Base-by-base conservation (phyloP, 2,113 vertebrate species). In the Cebidichthys violaceus region DNA sequence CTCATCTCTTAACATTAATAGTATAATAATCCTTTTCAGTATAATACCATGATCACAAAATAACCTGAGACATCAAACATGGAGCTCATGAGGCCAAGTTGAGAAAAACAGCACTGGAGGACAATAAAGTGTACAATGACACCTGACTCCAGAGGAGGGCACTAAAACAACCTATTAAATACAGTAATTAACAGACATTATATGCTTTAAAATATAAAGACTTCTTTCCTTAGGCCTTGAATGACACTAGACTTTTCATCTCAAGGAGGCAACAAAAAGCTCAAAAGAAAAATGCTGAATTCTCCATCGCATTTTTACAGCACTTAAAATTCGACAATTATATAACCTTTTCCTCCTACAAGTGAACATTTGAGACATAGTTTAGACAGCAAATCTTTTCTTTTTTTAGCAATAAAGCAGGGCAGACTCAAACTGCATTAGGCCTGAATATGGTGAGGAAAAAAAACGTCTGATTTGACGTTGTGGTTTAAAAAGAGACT, bases 71-170 rank as follows among this genome's bases (percentile, higher is more conserved):
- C 22, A 72, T 33, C 14, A 75, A 33, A 45, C 18, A 70, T 43
- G 27, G 5, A 29, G 35, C 17, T 37, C 52, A 52, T 59, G n/a
- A 50, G 57, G n/a, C 15, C 50, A 70, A 43, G 17, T 11, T 62
- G 5, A 78, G 31, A 18, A 29, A 11, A 66, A 45, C 17, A 33
- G 31, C 57, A 45, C 45, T 55, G 22, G 50, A 70, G 14, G 17
- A 61, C 29, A 43, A 6, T 66, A 0, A 73, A 65, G 66, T 64
- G 17, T 85, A 65, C 55, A 85, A 66, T 82, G 57, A 79, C 79
- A 69, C 43, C 65, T 67, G 31, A 52, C 35, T 82, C 88, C 90
- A 88, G 72, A 82, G 60, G 90, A 88, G 84, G 87, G 85, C 86
- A 79, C 81, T 81, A 75, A 71, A 86, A 45, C 14, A 17, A 24